phyloP scores from a whole-genome alignment of 2,797 vertebrate species.

The Girardinus metallicus region DNA sequence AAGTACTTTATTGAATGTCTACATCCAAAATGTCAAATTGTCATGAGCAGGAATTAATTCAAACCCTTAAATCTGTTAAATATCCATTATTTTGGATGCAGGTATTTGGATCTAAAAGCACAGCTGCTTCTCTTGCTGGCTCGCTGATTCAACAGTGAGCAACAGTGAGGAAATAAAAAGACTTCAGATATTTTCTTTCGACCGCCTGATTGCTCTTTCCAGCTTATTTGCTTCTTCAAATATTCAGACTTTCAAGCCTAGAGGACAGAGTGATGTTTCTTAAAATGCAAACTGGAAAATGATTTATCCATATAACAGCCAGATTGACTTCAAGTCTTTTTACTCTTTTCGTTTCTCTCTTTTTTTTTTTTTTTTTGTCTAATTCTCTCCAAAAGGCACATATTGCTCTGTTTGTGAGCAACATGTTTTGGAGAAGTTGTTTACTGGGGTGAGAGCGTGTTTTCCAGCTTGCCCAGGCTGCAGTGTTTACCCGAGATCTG shows the following conservation, averaged over 20 bases:
- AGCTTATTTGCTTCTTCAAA: conserved; percentile 7
- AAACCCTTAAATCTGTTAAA: neutral
- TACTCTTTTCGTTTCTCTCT: neutral
- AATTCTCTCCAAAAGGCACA: conserved; percentile 20
- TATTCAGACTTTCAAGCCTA: neutral
- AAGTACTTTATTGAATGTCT: neutral
- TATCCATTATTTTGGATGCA: neutral
- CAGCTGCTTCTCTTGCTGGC: neutral
- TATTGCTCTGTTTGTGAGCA: conserved; percentile 17
- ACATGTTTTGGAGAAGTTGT: conserved; percentile 27
- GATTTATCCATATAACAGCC: conserved; percentile 1
- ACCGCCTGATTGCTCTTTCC: conserved; percentile 4
- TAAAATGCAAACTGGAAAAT: neutral
- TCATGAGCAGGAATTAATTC: neutral
- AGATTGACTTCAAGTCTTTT: neutral
- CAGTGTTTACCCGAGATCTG: conserved; percentile 47
- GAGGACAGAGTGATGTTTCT: neutral
- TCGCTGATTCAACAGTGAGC: conserved; percentile 53
- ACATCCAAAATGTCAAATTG: neutral
- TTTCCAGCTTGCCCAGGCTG: conserved; percentile 33
- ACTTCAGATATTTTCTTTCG: neutral
- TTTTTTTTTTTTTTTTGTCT: neutral
- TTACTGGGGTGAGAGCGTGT: conserved; percentile 26
- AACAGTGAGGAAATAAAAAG: conserved; percentile 34
- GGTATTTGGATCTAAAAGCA: conserved; percentile 27